Conservation (phyloP, 1,140 invertebrate species). For the Venustaconcha ellipsiformis region DNA sequence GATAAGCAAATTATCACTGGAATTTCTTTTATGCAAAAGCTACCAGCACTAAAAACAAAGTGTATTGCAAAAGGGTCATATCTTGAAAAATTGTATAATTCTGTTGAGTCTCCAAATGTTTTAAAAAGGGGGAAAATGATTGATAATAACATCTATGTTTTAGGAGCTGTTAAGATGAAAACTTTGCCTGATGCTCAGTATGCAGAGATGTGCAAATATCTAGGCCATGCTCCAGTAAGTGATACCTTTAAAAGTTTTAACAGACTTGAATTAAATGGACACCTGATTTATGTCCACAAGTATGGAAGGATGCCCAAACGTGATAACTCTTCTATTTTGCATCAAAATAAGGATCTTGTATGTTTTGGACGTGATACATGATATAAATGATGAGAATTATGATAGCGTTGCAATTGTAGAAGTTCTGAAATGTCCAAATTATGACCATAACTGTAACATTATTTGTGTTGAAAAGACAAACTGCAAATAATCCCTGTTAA, state of each 20-base stretch:
- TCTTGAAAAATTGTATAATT: slow-evolving; percentile 1
- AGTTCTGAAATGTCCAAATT: slow-evolving; percentile 6
- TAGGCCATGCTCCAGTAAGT: slow-evolving; percentile 5
- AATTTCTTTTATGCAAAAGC: slow-evolving; percentile 12
- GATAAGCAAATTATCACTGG: slow-evolving; percentile 20
- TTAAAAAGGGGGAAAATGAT: slow-evolving; percentile 8
- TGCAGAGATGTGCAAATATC: neutral
- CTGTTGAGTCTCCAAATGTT: neutral
- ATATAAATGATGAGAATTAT: slow-evolving; percentile 1
- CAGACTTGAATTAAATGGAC: slow-evolving; percentile 3
- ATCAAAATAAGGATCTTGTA: neutral
- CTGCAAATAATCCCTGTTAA: slow-evolving; percentile 1
- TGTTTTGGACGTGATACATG: neutral
- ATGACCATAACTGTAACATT: slow-evolving; percentile 5
- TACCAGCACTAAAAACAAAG: slow-evolving; percentile 17
- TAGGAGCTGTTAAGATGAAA: neutral
- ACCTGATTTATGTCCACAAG: slow-evolving; percentile 11
- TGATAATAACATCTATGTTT: neutral
- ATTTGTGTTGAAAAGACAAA: neutral
- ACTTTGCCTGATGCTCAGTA: neutral
- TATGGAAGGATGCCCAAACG: slow-evolving; percentile 27
- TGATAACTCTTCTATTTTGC: slow-evolving; percentile 17
- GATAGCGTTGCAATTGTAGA: slow-evolving; percentile 3
- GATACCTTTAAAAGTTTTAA: slow-evolving; percentile 13
- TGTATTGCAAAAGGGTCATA: slow-evolving; percentile 4